A percentile compares a stretch with the other conserved stretches of the same genome.
Evolutionary conservation across 1,140 invertebrate species (phyloP).

Genomic region (Aphis gossypii): DNA sequence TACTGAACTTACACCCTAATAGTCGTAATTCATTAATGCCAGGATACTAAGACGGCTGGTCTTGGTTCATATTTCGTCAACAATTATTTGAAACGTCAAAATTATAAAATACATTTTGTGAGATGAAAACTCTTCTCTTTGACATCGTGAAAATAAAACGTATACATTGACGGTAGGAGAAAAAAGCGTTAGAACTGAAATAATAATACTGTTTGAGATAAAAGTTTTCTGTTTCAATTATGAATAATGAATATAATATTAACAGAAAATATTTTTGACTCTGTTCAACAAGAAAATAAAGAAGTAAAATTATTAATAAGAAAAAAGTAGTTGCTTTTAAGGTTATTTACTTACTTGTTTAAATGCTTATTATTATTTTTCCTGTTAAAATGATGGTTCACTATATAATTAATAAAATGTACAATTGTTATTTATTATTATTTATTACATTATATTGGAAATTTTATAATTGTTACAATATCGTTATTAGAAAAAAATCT

Average conservation of each 20-base stretch:
- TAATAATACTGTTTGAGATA: conserved; percentile 3
- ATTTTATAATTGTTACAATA: background rate
- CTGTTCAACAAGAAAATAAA: background rate
- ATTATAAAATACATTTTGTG: background rate
- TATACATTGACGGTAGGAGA: background rate
- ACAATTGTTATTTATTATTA: background rate
- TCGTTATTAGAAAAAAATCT: background rate
- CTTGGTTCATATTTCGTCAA: conserved; percentile 1
- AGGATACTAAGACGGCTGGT: background rate
- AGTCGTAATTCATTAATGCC: background rate
- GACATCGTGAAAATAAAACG: background rate
- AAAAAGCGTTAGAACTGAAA: background rate
- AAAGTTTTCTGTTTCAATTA: background rate
- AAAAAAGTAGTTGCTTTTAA: background rate
- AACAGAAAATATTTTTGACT: background rate
- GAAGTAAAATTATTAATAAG: background rate
- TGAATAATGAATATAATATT: background rate
- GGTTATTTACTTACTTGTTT: background rate
- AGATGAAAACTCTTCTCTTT: background rate
- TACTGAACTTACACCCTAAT: background rate
- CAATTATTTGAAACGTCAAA: background rate
- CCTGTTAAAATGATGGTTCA: background rate
- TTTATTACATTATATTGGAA: background rate
- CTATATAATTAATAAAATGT: background rate
- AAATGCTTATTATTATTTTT: background rate